Evolutionary conservation across 2,797 vertebrate genomes (phyloP).

Genomic region (Manis pentadactyla): DNA sequence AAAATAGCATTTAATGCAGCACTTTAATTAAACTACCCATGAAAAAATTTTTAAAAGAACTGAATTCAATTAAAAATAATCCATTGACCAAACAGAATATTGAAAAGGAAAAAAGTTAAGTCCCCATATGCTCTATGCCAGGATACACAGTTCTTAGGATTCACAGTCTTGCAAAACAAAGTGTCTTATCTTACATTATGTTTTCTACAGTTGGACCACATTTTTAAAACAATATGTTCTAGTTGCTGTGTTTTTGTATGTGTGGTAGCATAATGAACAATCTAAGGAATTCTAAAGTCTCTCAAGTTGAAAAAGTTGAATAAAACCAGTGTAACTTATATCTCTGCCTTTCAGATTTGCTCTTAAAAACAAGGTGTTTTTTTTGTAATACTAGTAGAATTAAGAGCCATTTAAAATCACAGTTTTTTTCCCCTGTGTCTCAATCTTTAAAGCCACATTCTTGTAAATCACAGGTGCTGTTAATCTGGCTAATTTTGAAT

Average conservation of each 20-base stretch:
- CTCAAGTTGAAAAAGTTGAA: slow-evolving; percentile 36
- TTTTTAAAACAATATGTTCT: neutral
- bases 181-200: neutral
- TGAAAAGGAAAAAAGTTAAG: neutral
- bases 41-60: slow-evolving; percentile 38
- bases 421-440: neutral
- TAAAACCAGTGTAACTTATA: slow-evolving; percentile 7
- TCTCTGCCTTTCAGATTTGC: slow-evolving; percentile 45
- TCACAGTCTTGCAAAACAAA: neutral
- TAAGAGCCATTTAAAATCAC: slow-evolving; percentile 16
- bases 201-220: neutral
- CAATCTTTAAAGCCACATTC: neutral
- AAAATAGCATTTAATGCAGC: neutral
- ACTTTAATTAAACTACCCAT: slow-evolving; percentile 40
- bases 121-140: neutral
- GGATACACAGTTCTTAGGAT: neutral
- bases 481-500: slow-evolving; percentile 60
- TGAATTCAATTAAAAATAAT: slow-evolving; percentile 6
- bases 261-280: neutral
- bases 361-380: slow-evolving; percentile 1
- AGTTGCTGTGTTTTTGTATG: neutral
- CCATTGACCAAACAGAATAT: neutral
- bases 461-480: slow-evolving; percentile 19
- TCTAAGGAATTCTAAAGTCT: neutral
- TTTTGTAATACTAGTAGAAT: slow-evolving; percentile 6